Conservation (phyloP, 2,113 vertebrate genomes). For the Perognathus longimembris region DNA sequence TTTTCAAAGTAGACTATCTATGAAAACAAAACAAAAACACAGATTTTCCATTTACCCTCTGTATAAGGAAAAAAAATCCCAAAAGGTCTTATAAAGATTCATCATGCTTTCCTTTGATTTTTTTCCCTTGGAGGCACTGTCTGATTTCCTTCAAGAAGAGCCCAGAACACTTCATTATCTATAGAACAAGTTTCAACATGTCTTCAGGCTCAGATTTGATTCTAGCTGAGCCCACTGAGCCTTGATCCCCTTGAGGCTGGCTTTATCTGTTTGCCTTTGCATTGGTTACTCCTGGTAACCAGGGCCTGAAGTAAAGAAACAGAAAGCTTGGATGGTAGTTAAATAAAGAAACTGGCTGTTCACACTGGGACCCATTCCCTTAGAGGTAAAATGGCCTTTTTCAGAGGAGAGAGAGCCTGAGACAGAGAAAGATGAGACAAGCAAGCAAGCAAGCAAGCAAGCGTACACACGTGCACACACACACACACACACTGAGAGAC, state of each 20-base stretch:
- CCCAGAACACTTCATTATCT: slow-evolving; percentile 39
- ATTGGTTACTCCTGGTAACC: slow-evolving; percentile 26
- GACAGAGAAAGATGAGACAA: no score
- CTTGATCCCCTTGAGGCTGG: background rate
- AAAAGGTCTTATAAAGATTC: slow-evolving; percentile 18
- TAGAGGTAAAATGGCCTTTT: background rate
- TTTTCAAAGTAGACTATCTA: background rate
- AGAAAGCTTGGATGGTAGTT: background rate
- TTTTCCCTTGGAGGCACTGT: slow-evolving; percentile 15
- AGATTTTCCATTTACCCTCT: background rate
- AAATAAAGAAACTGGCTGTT: background rate
- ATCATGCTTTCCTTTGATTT: background rate
- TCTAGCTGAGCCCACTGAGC: background rate
- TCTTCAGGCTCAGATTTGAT: slow-evolving; percentile 9
- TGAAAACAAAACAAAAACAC: background rate
- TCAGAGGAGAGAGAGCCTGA: background rate
- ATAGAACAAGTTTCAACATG: slow-evolving; percentile 46
- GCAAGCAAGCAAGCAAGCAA: no score
- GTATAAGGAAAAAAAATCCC: background rate
- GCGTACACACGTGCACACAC: no score
- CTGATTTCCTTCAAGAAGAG: slow-evolving; percentile 37
- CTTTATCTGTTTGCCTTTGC: background rate
- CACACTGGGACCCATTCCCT: background rate
- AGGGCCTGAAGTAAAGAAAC: slow-evolving; percentile 2
- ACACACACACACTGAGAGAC: no score